Conservation (phyloP, 1,140 invertebrate species). For the Sitobion miscanthi region DNA sequence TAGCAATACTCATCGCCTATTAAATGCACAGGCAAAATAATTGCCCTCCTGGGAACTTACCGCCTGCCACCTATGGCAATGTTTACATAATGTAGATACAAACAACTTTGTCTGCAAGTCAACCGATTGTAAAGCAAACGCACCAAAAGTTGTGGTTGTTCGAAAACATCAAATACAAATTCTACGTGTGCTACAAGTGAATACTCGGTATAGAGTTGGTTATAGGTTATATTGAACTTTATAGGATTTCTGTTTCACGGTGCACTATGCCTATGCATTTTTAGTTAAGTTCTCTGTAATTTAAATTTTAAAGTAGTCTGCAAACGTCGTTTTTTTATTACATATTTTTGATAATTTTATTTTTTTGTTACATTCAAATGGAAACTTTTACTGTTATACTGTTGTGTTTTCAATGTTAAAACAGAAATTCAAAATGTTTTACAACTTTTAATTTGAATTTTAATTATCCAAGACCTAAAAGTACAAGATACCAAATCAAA, state of each 20-base stretch:
- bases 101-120: neutral
- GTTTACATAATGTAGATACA: neutral
- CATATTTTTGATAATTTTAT: neutral
- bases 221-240: neutral
- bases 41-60: no score
- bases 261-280: neutral
- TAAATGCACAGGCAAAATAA: neutral
- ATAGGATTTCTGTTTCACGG: neutral
- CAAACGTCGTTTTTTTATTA: neutral
- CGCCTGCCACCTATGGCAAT: neutral
- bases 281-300: neutral
- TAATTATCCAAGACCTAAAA: neutral
- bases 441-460: neutral
- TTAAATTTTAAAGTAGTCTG: neutral
- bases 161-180: neutral
- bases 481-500: neutral
- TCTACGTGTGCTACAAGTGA: neutral
- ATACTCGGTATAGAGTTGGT: neutral
- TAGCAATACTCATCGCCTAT: neutral
- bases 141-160: neutral
- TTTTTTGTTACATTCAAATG: neutral
- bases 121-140: neutral
- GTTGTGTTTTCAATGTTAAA: neutral
- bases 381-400: neutral
- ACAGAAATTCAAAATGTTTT: neutral